Percentiles rank a stretch among this genome's conserved stretches.
phyloP scores from a whole-genome alignment of 2,888 invertebrate species.

The Drosophila mettleri region DNA sequence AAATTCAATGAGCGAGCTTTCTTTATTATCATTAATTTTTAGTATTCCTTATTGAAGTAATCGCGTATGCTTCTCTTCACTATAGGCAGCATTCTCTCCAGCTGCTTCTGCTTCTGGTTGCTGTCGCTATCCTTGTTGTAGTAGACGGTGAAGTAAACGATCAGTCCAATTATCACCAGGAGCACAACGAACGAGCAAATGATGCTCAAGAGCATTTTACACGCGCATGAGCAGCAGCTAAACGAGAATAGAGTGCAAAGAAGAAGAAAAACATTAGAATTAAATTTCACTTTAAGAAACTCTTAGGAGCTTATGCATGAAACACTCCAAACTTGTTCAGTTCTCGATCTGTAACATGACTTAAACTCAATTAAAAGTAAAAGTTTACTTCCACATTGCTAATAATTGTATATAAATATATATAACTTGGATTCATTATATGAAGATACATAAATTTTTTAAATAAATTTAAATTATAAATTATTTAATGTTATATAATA shows the following conservation, averaged over 20 bases:
- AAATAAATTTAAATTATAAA: too few species aligned
- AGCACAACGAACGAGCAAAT: conserved; percentile 72
- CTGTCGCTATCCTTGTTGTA: conserved; percentile 71
- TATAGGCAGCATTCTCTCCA: conserved; percentile 57
- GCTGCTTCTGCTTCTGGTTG: conserved; percentile 41
- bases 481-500: too few species aligned
- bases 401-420: too few species aligned
- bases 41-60: conserved; percentile 69
- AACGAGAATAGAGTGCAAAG: too few species aligned
- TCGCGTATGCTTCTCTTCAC: conserved; percentile 75
- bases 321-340: neutral
- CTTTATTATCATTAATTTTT: conserved; percentile 3
- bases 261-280: neutral
- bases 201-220: conserved; percentile 75
- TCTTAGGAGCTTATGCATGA: too few species aligned
- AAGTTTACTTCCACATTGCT: too few species aligned
- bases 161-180: conserved; percentile 78
- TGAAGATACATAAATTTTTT: too few species aligned
- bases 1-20: conserved; percentile 49
- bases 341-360: too few species aligned
- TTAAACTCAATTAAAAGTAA: too few species aligned
- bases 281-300: too few species aligned
- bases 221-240: conserved; percentile 83
- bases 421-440: too few species aligned
- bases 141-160: conserved; percentile 82